Evolutionary conservation across 2,888 invertebrate genomes (phyloP).

Genomic region (Cynaeus angustus): DNA sequence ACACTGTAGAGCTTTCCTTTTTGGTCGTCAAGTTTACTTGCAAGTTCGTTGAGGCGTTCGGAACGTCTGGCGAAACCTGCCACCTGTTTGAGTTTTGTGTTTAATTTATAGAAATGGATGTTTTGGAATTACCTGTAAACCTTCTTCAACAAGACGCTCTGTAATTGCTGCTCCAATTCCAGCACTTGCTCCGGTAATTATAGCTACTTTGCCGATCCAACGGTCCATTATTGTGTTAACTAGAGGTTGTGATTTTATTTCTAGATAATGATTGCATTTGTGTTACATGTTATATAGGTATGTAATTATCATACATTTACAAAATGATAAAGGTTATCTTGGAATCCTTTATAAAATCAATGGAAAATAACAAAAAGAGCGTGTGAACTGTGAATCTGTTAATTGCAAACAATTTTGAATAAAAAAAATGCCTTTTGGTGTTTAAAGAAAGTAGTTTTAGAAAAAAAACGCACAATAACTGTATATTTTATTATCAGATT

Average conservation of each 20-base stretch:
- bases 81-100: slow-evolving; percentile 48
- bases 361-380: no score
- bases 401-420: background rate
- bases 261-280: background rate
- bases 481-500: no score
- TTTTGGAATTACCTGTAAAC: slow-evolving; percentile 66
- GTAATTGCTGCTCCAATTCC: slow-evolving; percentile 14
- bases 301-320: slow-evolving; percentile 1
- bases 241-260: background rate
- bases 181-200: slow-evolving; percentile 20
- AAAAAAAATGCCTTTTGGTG: no score
- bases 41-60: slow-evolving; percentile 53
- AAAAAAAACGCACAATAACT: no score
- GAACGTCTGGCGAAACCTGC: slow-evolving; percentile 58
- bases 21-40: slow-evolving; percentile 50
- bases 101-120: no score
- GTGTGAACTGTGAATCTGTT: no score
- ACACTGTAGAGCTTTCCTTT: slow-evolving; percentile 56
- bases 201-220: slow-evolving; percentile 22
- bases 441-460: no score
- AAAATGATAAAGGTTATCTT: background rate
- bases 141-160: slow-evolving; percentile 13
- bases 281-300: background rate
- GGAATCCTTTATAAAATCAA: no score
- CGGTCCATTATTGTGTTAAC: slow-evolving; percentile 2